Base-by-base conservation (phyloP, 1,140 invertebrate species). In the Apocrypta bakeri region DNA sequence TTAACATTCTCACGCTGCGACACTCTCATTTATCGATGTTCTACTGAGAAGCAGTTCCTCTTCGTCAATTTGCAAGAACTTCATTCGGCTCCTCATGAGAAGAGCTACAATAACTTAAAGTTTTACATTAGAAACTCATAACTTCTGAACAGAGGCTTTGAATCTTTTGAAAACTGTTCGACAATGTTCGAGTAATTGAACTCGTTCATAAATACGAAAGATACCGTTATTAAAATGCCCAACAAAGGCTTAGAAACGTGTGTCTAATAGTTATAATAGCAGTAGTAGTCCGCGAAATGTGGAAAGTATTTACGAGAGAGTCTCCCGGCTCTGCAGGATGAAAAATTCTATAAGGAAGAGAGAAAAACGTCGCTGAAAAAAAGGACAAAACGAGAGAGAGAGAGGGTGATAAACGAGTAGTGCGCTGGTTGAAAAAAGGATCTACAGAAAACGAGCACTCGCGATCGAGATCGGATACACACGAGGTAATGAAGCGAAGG, bases 401-500 rank as follows among this genome's bases (percentile, higher is more conserved):
- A n/a, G 21, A 63, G 21, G 12, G 29, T 14, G 17, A 72, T 11
- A 7, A n/a, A 0, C n/a, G n/a, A n/a, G n/a, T n/a, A n/a, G n/a
- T n/a, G n/a, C n/a, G n/a, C n/a, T n/a, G n/a, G n/a, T n/a, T n/a
- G 14, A 63, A 24, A 63, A 24, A 63, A 7, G 21, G 21, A 24
- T 3, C 12, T 17, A 25, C 4, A 66, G 31, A 25, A 29, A 73
- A 27, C 21, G 37, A 3, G 25, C 29, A 61, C 24, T 12, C 69
- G n/a, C 21, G 69, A 72, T 40, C 42, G 56, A 71, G 37, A 29
- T n/a, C 21, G n/a, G 31, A 29, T n/a, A 42, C 11, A 64, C n/a
- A 12, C 48, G 31, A 63, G 29, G 79, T 64, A 63, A 73, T 73
- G 69, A 73, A 80, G 79, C 29, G 14, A 1, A 31, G 27, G 33